Base-by-base conservation (phyloP, 2,888 invertebrate species). In the Drosophila robusta region DNA sequence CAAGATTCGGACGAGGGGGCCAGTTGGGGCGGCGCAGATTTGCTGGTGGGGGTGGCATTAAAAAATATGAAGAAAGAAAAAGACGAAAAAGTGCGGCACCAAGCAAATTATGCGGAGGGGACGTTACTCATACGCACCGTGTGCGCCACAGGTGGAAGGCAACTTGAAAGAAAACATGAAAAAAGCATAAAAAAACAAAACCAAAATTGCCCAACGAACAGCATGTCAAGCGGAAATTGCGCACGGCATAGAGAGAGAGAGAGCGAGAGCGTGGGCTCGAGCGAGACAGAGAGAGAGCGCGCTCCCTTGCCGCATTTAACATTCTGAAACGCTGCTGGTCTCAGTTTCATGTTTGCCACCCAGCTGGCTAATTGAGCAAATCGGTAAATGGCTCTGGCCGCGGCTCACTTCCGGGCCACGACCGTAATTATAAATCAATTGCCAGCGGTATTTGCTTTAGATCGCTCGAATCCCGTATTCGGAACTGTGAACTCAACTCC, bases 401-500 rank as follows among this genome's bases (percentile, higher is more conserved):
- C 68, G 65, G 42, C 69, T 64, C 63, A 63, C 63, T 70, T 81
- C 73, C 81, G 65, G 44, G 1, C 18, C 67, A 52, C 38, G 54
- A 54, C 29, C 75, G 76, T 82, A 82, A 87, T 83, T 85, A 82
- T 87, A 87, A 87, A 85, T 83, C 88, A 87, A 83, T 87, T 76
- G 82, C 62, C 68, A 49, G 70, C 57, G 60, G 69, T 80, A 57
- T 68, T 84, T 76, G 73, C 73, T 73, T 81, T 78, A 67, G 63
- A 52, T 77, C 64, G 47, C 61, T 56, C 36, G 54, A 52, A 41
- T 57, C 55, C 49, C 52, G 26, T 29, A 46, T 3, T 46, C 26
- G 11, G 45, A 39, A 24, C 47, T 42, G 34, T 34, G 26, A 50
- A 58, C 61, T 57, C 60, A 57, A 63, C 65, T 65, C 56, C 63